Percentiles rank a stretch among this genome's conserved stretches.
Conservation (phyloP, 2,888 invertebrate species). For the Teinopalpus imperialis region DNA sequence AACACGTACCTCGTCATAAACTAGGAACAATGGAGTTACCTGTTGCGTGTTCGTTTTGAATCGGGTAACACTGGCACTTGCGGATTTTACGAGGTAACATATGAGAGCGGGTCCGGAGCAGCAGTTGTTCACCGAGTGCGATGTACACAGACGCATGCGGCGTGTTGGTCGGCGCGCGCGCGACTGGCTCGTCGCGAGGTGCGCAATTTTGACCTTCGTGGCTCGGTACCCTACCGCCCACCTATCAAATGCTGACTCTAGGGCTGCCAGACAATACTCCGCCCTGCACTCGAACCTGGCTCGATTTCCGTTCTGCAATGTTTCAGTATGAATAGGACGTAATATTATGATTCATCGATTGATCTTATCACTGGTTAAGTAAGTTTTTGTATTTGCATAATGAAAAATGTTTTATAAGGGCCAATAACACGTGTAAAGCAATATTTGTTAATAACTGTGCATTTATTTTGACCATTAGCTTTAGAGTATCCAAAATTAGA, state of each 20-base stretch:
- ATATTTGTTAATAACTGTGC: too few relatives aligned
- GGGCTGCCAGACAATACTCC: background rate
- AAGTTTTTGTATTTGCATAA: too few relatives aligned
- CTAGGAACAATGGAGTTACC: slow-evolving; percentile 28
- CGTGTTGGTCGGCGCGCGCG: slow-evolving; percentile 47
- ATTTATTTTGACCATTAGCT: too few relatives aligned
- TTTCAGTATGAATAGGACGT: background rate
- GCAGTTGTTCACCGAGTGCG: background rate
- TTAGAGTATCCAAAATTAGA: too few relatives aligned
- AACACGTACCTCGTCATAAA: slow-evolving; percentile 21
- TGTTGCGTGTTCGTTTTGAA: slow-evolving; percentile 9
- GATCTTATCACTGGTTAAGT: too few relatives aligned
- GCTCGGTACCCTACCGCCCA: slow-evolving; percentile 13
- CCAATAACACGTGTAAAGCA: too few relatives aligned
- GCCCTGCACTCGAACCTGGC: background rate
- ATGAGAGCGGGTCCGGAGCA: background rate
- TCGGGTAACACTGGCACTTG: background rate
- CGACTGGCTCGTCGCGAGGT: slow-evolving; percentile 46
- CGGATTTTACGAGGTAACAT: slow-evolving; percentile 8
- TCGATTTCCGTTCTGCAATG: background rate
- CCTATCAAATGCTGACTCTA: slow-evolving; percentile 2
- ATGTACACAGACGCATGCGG: slow-evolving; percentile 38
- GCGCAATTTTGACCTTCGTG: slow-evolving; percentile 23
- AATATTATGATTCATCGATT: too few relatives aligned
- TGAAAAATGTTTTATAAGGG: too few relatives aligned